These are phyloP conservation scores for Hyperopisus bebe DNA, from an alignment of 2,113 vertebrate genomes.

Conservation along the genomic window DNA sequence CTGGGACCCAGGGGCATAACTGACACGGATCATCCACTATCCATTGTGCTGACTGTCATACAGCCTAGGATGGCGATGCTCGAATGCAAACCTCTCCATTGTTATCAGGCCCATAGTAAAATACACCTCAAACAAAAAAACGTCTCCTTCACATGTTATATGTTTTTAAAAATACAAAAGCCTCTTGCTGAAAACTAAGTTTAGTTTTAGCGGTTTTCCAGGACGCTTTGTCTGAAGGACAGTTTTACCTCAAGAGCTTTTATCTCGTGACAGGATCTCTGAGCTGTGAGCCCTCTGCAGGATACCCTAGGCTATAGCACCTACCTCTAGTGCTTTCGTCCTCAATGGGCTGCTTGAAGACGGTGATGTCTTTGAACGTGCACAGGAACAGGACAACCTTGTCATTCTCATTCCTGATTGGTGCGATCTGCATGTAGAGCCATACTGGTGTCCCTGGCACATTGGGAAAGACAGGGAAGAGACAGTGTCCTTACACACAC, in stretches of 20 bases:
- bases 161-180: neutral
- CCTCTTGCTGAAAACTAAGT: neutral
- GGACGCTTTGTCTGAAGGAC: neutral
- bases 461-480: neutral
- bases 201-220: neutral
- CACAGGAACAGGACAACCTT: constrained; percentile 98
- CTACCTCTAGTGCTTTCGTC: constrained; percentile 93
- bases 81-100: neutral
- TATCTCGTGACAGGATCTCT: neutral
- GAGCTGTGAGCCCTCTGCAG: neutral
- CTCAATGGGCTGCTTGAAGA: constrained; percentile 96
- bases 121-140: neutral
- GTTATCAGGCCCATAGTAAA: neutral
- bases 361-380: constrained; percentile 96
- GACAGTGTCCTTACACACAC: neutral
- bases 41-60: neutral
- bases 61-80: neutral
- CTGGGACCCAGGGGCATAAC: neutral
- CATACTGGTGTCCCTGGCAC: constrained; percentile 87
- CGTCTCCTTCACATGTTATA: neutral
- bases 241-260: neutral
- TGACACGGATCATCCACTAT: neutral
- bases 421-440: constrained; percentile 99
- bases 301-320: neutral
- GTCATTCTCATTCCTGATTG: constrained; percentile 95